Percentiles rank a stretch among this genome's conserved stretches.
Evolutionary conservation across 1,140 invertebrate species (phyloP).

Genomic region (Cyphomyrmex costatus): DNA sequence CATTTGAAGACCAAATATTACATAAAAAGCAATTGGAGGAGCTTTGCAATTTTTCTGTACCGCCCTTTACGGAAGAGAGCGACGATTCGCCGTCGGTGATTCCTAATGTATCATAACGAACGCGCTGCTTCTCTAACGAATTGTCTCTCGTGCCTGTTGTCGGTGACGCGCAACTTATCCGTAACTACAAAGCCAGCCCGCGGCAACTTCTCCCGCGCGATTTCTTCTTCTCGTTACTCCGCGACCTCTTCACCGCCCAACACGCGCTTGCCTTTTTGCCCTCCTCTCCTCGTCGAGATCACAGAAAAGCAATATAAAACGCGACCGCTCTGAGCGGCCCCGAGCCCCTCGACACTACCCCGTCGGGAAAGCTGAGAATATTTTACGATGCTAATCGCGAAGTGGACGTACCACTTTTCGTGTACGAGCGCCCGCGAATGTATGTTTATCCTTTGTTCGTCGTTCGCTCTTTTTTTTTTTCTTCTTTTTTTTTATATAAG

Average conservation of each 20-base stretch:
- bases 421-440: slow-evolving; percentile 65
- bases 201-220: slow-evolving; percentile 69
- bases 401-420: slow-evolving; percentile 61
- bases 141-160: slow-evolving; percentile 78
- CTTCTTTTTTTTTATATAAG: slow-evolving; percentile 63
- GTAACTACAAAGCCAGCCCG: slow-evolving; percentile 77
- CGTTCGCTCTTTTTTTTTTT: slow-evolving; percentile 56
- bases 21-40: background rate
- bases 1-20: background rate
- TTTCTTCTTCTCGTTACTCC: slow-evolving; percentile 54
- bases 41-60: background rate
- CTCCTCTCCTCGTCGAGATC: slow-evolving; percentile 64
- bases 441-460: slow-evolving; percentile 72
- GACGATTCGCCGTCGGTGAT: slow-evolving; percentile 1
- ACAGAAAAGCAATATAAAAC: slow-evolving; percentile 76
- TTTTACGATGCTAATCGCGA: slow-evolving; percentile 75
- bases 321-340: slow-evolving; percentile 33
- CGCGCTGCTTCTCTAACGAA: slow-evolving; percentile 76
- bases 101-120: slow-evolving; percentile 76
- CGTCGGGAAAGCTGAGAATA: slow-evolving; percentile 55
- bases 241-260: slow-evolving; percentile 48
- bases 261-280: slow-evolving; percentile 63
- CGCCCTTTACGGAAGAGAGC: background rate
- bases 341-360: slow-evolving; percentile 13
- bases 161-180: slow-evolving; percentile 74